Evolutionary conservation across 37 sponge, comb jelly and placozoan species (phyloP).

Genomic region (Crambe crambe): DNA sequence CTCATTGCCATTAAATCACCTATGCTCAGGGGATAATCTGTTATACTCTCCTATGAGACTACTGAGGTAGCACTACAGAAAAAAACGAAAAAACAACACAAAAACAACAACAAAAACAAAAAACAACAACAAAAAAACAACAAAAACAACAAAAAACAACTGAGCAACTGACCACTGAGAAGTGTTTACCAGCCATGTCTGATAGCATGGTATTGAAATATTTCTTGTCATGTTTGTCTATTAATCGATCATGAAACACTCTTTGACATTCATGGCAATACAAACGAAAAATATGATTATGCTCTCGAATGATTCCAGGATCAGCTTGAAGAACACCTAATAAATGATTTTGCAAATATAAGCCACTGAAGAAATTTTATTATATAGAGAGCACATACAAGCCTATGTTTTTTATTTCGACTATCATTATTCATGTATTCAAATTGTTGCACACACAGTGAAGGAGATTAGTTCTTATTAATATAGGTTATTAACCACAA

Average conservation of each 20-base stretch:
- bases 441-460: no score
- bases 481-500: no score
- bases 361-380: not conserved
- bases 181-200: slow-evolving; percentile 93
- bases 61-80: not conserved
- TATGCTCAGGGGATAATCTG: no score
- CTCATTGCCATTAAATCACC: slow-evolving; percentile 5
- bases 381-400: no score
- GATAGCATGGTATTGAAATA: slow-evolving; percentile 95
- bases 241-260: slow-evolving; percentile 96
- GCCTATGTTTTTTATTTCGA: no score
- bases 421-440: no score
- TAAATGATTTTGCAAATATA: no score
- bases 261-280: slow-evolving; percentile 97
- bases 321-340: slow-evolving; percentile 96
- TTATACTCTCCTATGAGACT: no score
- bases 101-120: no score
- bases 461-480: no score
- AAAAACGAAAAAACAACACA: not conserved
- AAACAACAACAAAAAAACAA: no score
- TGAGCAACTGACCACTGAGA: slow-evolving; percentile 65
- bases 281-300: slow-evolving; percentile 85
- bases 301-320: slow-evolving; percentile 94
- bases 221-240: slow-evolving; percentile 88
- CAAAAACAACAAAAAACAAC: no score